These are phyloP conservation scores for Poeciliopsis gracilis DNA, from an alignment of 2,797 vertebrate genomes.

Conservation along the genomic window DNA sequence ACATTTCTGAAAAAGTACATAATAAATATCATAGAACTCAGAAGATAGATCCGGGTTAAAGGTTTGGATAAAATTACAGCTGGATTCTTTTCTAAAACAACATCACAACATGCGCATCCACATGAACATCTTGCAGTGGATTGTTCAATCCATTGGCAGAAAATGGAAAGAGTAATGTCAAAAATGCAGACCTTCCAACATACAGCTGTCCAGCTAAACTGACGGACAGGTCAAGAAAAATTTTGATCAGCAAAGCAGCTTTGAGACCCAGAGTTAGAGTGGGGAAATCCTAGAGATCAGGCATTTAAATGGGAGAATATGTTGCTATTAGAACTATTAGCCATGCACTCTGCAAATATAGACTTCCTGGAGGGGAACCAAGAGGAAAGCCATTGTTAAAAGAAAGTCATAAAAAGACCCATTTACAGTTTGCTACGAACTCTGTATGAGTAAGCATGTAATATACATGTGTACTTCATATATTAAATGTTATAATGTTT, in stretches of 20 bases:
- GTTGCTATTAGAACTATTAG: not conserved
- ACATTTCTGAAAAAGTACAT: not conserved
- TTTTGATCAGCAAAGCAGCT: not conserved
- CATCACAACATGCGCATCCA: not conserved
- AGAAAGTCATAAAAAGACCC: not conserved
- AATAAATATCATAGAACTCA: not conserved
- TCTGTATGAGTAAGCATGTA: not conserved
- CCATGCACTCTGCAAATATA: not conserved
- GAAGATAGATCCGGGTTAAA: not conserved
- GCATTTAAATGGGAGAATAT: not conserved
- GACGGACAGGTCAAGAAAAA: not conserved
- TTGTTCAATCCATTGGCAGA: not conserved
- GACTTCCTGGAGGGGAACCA: not conserved
- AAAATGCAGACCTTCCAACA: not conserved
- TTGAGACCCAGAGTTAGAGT: not conserved
- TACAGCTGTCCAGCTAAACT: not conserved
- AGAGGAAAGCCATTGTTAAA: not conserved
- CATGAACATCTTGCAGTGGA: not conserved
- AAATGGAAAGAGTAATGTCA: not conserved
- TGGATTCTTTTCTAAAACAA: not conserved
- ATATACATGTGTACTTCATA: not conserved
- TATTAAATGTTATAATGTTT: not conserved
- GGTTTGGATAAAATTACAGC: not conserved
- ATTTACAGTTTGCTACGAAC: not conserved
- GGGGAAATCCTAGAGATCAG: not conserved